Evolutionary conservation across 2,888 invertebrate species (phyloP).

Genomic region (Leucoma salicis): DNA sequence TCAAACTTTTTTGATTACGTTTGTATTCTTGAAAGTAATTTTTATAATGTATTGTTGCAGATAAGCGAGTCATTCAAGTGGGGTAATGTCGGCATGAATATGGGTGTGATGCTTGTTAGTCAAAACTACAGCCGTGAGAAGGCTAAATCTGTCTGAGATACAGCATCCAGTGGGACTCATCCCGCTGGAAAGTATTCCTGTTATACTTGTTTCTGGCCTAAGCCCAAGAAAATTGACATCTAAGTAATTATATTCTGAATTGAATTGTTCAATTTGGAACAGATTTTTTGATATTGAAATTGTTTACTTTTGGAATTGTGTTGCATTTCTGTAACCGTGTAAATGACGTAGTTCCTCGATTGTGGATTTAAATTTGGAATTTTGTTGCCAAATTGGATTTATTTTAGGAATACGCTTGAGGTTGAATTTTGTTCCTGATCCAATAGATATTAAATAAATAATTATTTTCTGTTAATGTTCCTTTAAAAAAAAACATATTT

Average conservation of each 20-base stretch:
- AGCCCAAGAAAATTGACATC: conserved; percentile 62
- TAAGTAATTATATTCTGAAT: conserved; percentile 38
- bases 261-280: conserved; percentile 17
- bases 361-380: conserved; percentile 30
- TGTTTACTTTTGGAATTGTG: conserved; percentile 32
- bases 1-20: conserved; percentile 1
- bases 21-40: conserved; percentile 12
- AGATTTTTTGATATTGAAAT: conserved; percentile 28
- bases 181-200: conserved; percentile 63
- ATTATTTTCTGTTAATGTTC: conserved; percentile 30
- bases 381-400: neutral
- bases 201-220: conserved; percentile 68
- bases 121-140: conserved; percentile 69
- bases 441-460: conserved; percentile 28
- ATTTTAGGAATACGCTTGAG: conserved; percentile 16
- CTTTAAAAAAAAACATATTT: conserved; percentile 42
- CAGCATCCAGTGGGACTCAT: conserved; percentile 54
- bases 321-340: conserved; percentile 37
- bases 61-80: conserved; percentile 87
- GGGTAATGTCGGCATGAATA: conserved; percentile 87
- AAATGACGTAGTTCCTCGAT: conserved; percentile 6
- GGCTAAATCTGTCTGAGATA: conserved; percentile 74
- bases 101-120: conserved; percentile 85
- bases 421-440: conserved; percentile 18
- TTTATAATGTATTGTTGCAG: conserved; percentile 72